Evolutionary conservation across 2,113 vertebrate species (phyloP).

Genomic region (Chrysochloris asiatica): DNA sequence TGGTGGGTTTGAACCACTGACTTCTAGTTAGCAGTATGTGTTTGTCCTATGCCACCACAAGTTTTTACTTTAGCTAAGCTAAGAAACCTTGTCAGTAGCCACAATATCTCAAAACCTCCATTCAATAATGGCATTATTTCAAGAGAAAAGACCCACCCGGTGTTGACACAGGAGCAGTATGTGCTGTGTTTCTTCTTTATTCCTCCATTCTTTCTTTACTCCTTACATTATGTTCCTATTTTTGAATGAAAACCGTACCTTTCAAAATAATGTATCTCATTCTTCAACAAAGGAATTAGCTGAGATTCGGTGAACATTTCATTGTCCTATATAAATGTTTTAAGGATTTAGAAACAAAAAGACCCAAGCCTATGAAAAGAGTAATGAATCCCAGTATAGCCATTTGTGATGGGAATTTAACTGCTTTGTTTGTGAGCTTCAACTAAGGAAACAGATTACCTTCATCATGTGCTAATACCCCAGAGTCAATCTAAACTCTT

Average conservation of each 20-base stretch:
- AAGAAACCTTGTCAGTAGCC: too few species aligned
- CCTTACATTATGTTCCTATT: neutral
- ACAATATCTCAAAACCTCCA: too few species aligned
- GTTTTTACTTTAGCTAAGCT: too few species aligned
- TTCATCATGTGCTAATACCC: constrained; percentile 88
- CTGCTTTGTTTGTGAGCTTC: constrained; percentile 88
- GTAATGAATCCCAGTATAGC: constrained; percentile 87
- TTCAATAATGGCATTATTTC: too few species aligned
- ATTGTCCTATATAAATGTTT: constrained; percentile 89
- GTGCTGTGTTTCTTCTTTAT: constrained; percentile 34
- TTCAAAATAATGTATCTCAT: constrained; percentile 55
- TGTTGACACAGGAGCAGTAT: neutral
- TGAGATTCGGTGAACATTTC: constrained; percentile 86
- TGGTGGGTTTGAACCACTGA: too few species aligned
- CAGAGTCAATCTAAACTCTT: constrained; percentile 83
- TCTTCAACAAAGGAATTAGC: constrained; percentile 78
- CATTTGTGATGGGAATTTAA: constrained; percentile 89
- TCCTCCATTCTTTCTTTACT: constrained; percentile 21
- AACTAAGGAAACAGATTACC: constrained; percentile 91
- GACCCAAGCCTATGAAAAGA: constrained; percentile 85
- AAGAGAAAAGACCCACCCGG: neutral
- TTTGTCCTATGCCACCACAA: too few species aligned
- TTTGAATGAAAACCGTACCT: constrained; percentile 61
- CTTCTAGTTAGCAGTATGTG: too few species aligned
- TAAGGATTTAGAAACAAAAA: constrained; percentile 85